phyloP scores from a whole-genome alignment of 2,888 invertebrate species.

The Aethes cnicana region DNA sequence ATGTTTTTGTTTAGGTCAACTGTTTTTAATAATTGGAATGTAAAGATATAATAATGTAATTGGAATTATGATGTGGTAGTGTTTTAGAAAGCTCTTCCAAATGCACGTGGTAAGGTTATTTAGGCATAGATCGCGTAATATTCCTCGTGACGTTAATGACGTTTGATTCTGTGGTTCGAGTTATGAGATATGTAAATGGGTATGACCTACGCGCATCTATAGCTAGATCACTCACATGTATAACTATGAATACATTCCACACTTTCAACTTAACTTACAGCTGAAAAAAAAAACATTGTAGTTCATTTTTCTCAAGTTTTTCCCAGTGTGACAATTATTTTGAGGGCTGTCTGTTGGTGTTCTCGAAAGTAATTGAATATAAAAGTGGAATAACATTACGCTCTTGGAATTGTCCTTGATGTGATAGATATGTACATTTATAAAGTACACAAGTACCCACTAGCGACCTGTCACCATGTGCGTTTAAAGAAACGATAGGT shows the following conservation, averaged over 20 bases:
- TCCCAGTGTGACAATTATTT: no score
- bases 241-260: slow-evolving; percentile 25
- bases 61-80: slow-evolving; percentile 60
- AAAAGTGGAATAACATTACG: no score
- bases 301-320: no score
- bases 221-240: slow-evolving; percentile 18
- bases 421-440: not conserved
- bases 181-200: slow-evolving; percentile 12
- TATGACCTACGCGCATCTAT: slow-evolving; percentile 21
- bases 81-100: slow-evolving; percentile 66
- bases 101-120: slow-evolving; percentile 54
- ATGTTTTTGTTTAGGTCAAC: slow-evolving; percentile 45
- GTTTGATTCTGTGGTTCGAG: slow-evolving; percentile 37
- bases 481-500: no score
- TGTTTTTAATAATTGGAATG: slow-evolving; percentile 51
- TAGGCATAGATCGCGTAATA: slow-evolving; percentile 35
- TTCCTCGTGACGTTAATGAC: slow-evolving; percentile 49
- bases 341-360: not conserved
- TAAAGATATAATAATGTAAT: slow-evolving; percentile 49
- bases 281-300: no score
- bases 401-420: not conserved
- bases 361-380: not conserved
- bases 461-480: no score
- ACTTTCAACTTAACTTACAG: slow-evolving; percentile 3
- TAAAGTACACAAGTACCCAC: no score